Conservation (phyloP, 1,140 invertebrate species). For the Galendromus occidentalis region DNA sequence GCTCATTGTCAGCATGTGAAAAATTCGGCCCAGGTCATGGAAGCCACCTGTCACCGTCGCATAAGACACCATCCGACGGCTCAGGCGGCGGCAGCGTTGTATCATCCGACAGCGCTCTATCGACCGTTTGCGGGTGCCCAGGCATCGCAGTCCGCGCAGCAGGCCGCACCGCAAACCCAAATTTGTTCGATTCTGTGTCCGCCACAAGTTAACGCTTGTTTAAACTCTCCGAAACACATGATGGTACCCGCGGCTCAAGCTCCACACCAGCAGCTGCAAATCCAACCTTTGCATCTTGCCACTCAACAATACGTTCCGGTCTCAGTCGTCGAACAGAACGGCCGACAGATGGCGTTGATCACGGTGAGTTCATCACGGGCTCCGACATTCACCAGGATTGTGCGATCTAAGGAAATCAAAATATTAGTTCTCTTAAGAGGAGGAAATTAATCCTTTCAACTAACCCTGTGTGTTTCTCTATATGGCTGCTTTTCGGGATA, state of each 20-base stretch:
- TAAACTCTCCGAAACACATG: slow-evolving; percentile 49
- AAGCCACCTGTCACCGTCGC: slow-evolving; percentile 25
- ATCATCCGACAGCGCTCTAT: neutral
- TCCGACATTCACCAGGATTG: too few species aligned
- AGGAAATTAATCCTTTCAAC: too few species aligned
- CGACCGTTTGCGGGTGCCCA: neutral
- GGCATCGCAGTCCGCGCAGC: neutral
- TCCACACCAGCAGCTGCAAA: slow-evolving; percentile 36
- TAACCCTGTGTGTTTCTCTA: too few species aligned
- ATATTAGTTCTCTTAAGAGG: too few species aligned
- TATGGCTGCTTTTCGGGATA: too few species aligned
- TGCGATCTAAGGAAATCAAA: too few species aligned
- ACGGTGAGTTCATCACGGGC: slow-evolving; percentile 25
- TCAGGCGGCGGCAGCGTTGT: slow-evolving; percentile 20
- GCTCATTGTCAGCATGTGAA: slow-evolving; percentile 46
- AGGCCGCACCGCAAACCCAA: slow-evolving; percentile 3
- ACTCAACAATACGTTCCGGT: slow-evolving; percentile 59
- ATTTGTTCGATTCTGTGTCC: slow-evolving; percentile 4
- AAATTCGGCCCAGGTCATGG: slow-evolving; percentile 27
- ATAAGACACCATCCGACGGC: slow-evolving; percentile 19
- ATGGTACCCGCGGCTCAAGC: slow-evolving; percentile 53
- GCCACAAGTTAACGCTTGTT: neutral
- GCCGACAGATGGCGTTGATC: slow-evolving; percentile 29
- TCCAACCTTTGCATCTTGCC: slow-evolving; percentile 29
- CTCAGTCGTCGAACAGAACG: slow-evolving; percentile 50